Conservation (phyloP, 2,888 invertebrate species). For the Sminthurinus aureus region DNA sequence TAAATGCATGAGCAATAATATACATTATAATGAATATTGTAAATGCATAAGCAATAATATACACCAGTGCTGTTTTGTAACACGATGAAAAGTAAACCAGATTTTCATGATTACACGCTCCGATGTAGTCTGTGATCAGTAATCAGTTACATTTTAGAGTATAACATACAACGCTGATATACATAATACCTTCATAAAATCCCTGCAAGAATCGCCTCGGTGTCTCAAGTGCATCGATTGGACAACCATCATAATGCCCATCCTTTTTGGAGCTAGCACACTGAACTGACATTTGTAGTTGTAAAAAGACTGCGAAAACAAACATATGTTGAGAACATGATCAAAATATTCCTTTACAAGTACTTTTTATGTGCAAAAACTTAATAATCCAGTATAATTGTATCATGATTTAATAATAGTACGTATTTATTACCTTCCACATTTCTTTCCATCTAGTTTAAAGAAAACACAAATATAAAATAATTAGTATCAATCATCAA, state of each 20-base stretch:
- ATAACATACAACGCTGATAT: neutral
- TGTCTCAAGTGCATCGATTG: constrained; percentile 42
- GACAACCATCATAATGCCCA: constrained; percentile 55
- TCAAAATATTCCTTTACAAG: no score
- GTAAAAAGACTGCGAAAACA: constrained; percentile 43
- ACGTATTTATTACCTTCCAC: constrained; percentile 30
- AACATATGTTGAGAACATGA: constrained; percentile 23
- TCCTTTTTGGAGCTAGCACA: constrained; percentile 56
- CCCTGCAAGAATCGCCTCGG: constrained; percentile 44
- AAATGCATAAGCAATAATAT: no score
- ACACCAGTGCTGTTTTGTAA: no score
- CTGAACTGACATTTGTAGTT: constrained; percentile 56
- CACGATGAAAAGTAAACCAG: neutral
- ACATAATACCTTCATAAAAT: constrained; percentile 51
- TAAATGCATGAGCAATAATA: no score
- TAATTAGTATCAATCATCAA: no score
- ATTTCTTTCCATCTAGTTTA: constrained; percentile 50
- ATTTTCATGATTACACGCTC: no score
- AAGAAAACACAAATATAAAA: neutral
- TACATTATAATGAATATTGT: no score
- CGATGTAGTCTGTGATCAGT: no score
- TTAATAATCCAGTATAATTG: no score
- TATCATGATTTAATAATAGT: no score
- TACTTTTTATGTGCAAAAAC: no score
- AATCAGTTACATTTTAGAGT: no score